These are phyloP conservation scores for Drosophila testacea DNA, from an alignment of 2,888 invertebrate species.

Conservation along the genomic window DNA sequence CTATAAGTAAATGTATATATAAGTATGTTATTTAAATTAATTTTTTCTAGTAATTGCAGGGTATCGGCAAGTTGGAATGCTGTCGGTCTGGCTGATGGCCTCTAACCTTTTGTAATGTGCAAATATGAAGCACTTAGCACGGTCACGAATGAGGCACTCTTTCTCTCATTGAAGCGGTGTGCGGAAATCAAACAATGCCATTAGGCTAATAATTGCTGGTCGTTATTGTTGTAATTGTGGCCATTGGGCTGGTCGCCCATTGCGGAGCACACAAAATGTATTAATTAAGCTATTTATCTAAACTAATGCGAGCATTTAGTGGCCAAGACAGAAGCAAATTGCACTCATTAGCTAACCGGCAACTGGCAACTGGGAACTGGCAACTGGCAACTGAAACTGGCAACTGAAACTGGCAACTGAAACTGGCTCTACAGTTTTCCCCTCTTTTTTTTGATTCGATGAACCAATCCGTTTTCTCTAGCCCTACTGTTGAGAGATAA, in stretches of 20 bases:
- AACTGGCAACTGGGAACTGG: slow-evolving; percentile 12
- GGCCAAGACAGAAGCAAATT: slow-evolving; percentile 79
- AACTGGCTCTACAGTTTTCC: slow-evolving; percentile 8
- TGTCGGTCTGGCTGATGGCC: neutral
- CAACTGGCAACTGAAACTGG: slow-evolving; percentile 13
- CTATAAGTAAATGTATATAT: too few species aligned
- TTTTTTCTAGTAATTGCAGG: neutral
- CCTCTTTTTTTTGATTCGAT: slow-evolving; percentile 53
- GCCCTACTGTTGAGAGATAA: slow-evolving; percentile 56
- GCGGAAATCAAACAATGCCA: slow-evolving; percentile 76
- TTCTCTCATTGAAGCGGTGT: slow-evolving; percentile 17
- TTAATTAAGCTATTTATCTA: slow-evolving; percentile 81
- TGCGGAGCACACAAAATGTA: slow-evolving; percentile 68
- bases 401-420: slow-evolving; percentile 15
- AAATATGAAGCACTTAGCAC: slow-evolving; percentile 40
- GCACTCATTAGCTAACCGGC: slow-evolving; percentile 71
- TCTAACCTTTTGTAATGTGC: slow-evolving; percentile 24
- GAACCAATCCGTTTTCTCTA: slow-evolving; percentile 61
- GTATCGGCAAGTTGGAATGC: neutral
- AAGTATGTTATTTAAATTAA: too few species aligned
- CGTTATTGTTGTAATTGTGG: slow-evolving; percentile 77
- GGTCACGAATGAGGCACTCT: slow-evolving; percentile 15
- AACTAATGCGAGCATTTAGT: slow-evolving; percentile 81
- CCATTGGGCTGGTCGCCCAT: slow-evolving; percentile 32
- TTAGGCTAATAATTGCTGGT: slow-evolving; percentile 76